phyloP scores from a whole-genome alignment of 1,140 invertebrate species.

The Hypsibius dujardini region DNA sequence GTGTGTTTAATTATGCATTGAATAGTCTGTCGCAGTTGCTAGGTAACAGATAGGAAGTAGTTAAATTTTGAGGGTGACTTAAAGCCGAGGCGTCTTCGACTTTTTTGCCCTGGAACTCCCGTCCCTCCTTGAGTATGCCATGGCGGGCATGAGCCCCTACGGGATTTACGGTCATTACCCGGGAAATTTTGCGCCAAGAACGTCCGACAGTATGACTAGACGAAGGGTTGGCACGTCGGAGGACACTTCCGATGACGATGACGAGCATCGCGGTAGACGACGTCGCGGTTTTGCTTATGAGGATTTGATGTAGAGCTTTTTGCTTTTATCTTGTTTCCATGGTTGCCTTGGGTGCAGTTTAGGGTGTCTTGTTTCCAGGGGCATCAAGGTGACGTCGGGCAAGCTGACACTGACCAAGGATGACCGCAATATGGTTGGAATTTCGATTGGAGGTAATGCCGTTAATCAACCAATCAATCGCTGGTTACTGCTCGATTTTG shows the following conservation, averaged over 20 bases:
- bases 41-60: neutral
- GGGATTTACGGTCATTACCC: slow-evolving; percentile 6
- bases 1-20: neutral
- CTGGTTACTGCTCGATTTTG: too few species aligned
- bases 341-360: slow-evolving; percentile 21
- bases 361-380: slow-evolving; percentile 44
- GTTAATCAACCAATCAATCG: neutral
- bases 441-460: slow-evolving; percentile 60
- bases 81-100: neutral
- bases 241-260: slow-evolving; percentile 19
- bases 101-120: neutral
- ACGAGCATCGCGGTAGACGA: slow-evolving; percentile 20
- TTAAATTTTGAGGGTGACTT: neutral
- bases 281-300: slow-evolving; percentile 11
- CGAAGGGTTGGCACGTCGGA: neutral
- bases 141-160: slow-evolving; percentile 3
- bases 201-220: neutral
- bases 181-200: neutral
- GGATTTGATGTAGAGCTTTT: slow-evolving; percentile 18
- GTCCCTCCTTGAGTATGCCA: neutral
- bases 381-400: slow-evolving; percentile 91
- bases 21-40: slow-evolving; percentile 2
- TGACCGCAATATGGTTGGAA: slow-evolving; percentile 83
- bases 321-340: neutral
- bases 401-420: slow-evolving; percentile 75